Base-by-base conservation (phyloP, 1,140 invertebrate genomes). In the Physella acuta region DNA sequence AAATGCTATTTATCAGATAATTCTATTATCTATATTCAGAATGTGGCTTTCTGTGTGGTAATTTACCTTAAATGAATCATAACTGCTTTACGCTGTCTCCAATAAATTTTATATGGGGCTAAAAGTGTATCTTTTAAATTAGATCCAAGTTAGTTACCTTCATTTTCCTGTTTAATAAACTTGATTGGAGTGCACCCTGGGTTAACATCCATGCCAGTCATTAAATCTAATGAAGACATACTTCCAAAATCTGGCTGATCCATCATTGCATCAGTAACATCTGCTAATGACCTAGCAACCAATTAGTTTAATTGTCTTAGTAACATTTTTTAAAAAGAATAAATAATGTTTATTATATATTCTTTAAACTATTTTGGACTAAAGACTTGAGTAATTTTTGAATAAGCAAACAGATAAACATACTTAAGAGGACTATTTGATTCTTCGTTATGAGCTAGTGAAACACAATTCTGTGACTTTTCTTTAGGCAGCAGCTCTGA, bases 121-220 rank as follows among this genome's bases (percentile, higher is more conserved):
- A n/a, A n/a, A n/a, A n/a, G n/a, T n/a, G n/a, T n/a, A n/a, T n/a
- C n/a, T n/a, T n/a, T n/a, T n/a, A n/a, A n/a, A n/a, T n/a, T n/a
- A n/a, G n/a, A n/a, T n/a, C n/a, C n/a, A n/a, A n/a, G n/a, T n/a
- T n/a, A n/a, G 26, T 66, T 62, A 71, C 75, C 78, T 74, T 78
- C 78, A 55, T 75, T 74, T 55, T 76, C 69, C 8, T 80, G 59
- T 17, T 71, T 61, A 36, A 78, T 79, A 68, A 80, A 83, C 71
- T 83, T 84, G 59, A 82, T 79, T 17, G 79, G 82, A 17, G 82
- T 81, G 2, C 78, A 78, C 37, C 79, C 76, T 24, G 77, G 74
- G 24, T 71, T 71, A 0, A 73, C 62, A n/a, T 78, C 73, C 24
- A 79, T 74, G 20, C 80, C 83, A 56, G 70, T 73, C 49, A 82